Conservation (phyloP, 2,113 vertebrate genomes). For the Nestor notabilis region DNA sequence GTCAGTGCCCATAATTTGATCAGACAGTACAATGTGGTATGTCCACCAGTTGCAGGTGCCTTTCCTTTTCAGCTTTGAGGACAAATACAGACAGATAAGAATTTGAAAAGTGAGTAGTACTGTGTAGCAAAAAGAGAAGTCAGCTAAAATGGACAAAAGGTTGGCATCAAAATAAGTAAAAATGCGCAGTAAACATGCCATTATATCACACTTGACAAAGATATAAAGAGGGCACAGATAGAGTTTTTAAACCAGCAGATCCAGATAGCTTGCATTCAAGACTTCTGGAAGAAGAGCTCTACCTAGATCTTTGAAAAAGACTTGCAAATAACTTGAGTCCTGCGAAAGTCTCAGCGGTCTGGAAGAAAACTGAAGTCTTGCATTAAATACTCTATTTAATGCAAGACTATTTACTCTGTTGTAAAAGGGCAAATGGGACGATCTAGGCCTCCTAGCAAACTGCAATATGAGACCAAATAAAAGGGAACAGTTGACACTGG, state of each 20-base stretch:
- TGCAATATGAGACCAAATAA: neutral
- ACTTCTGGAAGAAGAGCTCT: neutral
- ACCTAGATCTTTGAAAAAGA: neutral
- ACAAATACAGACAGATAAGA: neutral
- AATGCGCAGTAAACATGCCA: neutral
- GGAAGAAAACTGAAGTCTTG: neutral
- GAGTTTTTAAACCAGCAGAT: neutral
- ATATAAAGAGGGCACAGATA: neutral
- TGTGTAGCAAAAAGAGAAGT: neutral
- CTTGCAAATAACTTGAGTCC: neutral
- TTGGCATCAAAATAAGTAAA: neutral
- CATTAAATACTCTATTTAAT: neutral
- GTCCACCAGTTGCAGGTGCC: neutral
- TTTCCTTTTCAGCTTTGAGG: neutral
- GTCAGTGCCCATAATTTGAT: rapidly evolving
- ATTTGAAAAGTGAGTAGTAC: neutral
- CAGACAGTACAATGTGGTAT: neutral
- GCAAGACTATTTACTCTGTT: neutral
- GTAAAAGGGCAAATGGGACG: neutral
- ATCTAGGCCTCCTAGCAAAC: neutral
- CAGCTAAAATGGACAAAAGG: neutral
- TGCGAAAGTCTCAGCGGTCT: neutral
- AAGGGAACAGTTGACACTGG: neutral
- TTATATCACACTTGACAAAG: neutral
- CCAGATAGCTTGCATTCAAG: neutral